These are phyloP conservation scores for Chrysemys picta DNA, from an alignment of 2,113 vertebrate genomes.

Conservation along the genomic window DNA sequence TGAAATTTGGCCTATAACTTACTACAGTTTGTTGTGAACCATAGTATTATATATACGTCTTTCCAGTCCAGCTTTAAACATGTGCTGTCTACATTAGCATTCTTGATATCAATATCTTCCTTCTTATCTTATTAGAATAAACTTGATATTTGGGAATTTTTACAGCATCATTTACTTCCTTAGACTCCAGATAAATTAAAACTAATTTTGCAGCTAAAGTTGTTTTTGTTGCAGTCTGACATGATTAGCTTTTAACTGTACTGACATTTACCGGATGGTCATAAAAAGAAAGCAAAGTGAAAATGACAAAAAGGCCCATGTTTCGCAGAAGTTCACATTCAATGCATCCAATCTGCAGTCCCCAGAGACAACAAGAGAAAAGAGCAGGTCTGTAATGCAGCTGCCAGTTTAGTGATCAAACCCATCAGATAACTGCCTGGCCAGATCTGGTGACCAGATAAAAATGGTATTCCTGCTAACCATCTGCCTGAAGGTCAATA, in stretches of 20 bases:
- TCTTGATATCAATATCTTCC: neutral
- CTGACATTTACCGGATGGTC: conserved; percentile 69
- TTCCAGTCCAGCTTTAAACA: neutral
- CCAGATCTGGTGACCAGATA: conserved; percentile 83
- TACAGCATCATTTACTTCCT: conserved; percentile 22
- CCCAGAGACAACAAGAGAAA: conserved; percentile 59
- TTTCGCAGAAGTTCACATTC: conserved; percentile 77
- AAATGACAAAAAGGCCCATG: conserved; percentile 66
- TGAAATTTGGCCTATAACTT: neutral
- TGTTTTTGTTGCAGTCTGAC: conserved; percentile 50
- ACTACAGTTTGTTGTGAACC: neutral
- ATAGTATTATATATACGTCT: neutral
- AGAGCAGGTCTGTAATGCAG: conserved; percentile 70
- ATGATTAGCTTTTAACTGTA: conserved; percentile 61
- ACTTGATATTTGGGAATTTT: neutral
- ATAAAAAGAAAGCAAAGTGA: conserved; percentile 71
- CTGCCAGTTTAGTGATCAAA: conserved; percentile 73
- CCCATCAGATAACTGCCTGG: conserved; percentile 64
- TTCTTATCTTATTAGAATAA: neutral
- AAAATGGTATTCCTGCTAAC: conserved; percentile 81
- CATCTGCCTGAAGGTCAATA: conserved; percentile 83
- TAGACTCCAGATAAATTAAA: neutral
- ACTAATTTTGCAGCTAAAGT: conserved; percentile 36
- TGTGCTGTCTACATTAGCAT: neutral
- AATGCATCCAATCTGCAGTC: conserved; percentile 64